phyloP scores from a whole-genome alignment of 2,888 invertebrate species.

The Ditula angustiorana region DNA sequence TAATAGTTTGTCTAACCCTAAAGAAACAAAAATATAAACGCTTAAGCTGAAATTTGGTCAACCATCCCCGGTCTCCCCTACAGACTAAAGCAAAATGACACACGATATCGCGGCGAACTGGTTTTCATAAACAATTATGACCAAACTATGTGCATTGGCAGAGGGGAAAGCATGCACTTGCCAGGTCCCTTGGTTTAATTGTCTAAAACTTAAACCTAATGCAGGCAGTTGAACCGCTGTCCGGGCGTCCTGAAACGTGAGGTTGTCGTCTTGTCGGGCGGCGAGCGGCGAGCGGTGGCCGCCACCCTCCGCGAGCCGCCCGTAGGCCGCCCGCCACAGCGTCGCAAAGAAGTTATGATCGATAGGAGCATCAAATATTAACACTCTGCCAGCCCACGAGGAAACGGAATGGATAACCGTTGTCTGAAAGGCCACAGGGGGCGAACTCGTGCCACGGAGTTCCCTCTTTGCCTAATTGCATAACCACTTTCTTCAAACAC shows the following conservation, averaged over 20 bases:
- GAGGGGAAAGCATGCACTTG: too few relatives aligned
- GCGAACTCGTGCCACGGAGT: conserved; percentile 57
- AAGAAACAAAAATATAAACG: too few relatives aligned
- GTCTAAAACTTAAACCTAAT: too few relatives aligned
- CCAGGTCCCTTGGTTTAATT: too few relatives aligned
- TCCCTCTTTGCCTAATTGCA: conserved; percentile 65
- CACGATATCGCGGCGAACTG: too few relatives aligned
- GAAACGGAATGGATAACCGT: conserved; percentile 76
- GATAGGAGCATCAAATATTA: conserved; percentile 83
- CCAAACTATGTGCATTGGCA: too few relatives aligned
- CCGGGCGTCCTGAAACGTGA: conserved; percentile 12
- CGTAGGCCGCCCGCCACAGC: conserved; percentile 45
- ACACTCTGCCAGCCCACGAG: conserved; percentile 68
- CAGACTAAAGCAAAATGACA: too few relatives aligned
- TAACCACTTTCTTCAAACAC: conserved; percentile 57
- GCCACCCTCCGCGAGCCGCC: conserved; percentile 23
- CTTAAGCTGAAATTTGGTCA: too few relatives aligned
- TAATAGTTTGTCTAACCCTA: too few relatives aligned
- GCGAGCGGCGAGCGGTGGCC: conserved; percentile 1
- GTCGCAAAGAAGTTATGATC: conserved; percentile 80
- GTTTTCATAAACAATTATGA: too few relatives aligned
- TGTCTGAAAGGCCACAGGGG: conserved; percentile 77
- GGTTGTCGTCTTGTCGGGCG: neutral
- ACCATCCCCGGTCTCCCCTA: too few relatives aligned
- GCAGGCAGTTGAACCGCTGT: conserved; percentile 1